A percentile compares a stretch with the other conserved stretches of the same genome.
Evolutionary conservation across 1,140 invertebrate genomes (phyloP).

Genomic region (Laupala kohalensis): DNA sequence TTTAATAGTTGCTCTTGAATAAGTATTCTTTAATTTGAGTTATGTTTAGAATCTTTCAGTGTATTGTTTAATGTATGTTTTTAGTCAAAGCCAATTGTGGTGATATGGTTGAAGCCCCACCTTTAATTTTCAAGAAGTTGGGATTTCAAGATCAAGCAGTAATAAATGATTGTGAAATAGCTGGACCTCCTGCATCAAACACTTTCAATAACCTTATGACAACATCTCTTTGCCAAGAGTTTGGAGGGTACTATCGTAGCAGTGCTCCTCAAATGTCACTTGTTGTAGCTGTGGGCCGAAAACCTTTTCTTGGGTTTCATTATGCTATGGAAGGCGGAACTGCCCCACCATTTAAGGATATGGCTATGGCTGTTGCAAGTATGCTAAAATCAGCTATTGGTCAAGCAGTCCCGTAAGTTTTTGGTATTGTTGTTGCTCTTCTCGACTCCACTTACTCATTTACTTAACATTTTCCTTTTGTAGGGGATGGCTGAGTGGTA

Average conservation of each 20-base stretch:
- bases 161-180: constrained; percentile 63
- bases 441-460: not conserved
- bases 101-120: constrained; percentile 40
- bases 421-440: not conserved
- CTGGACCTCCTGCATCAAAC: constrained; percentile 58
- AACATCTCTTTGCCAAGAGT: constrained; percentile 65
- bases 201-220: constrained; percentile 77
- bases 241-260: constrained; percentile 51
- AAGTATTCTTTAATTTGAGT: not conserved
- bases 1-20: not conserved
- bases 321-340: constrained; percentile 74
- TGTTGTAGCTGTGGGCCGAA: constrained; percentile 63
- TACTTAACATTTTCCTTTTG: not conserved
- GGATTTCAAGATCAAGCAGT: constrained; percentile 61
- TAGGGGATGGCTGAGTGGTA: constrained; percentile 1
- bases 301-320: constrained; percentile 79
- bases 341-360: constrained; percentile 61
- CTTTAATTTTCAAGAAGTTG: constrained; percentile 68
- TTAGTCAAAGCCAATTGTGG: constrained; percentile 58
- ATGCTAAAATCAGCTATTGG: constrained; percentile 67
- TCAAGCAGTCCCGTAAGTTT: constrained; percentile 61
- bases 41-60: not conserved
- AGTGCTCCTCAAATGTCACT: constrained; percentile 63
- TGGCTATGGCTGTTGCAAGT: constrained; percentile 76
- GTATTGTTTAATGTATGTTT: constrained; percentile 5